phyloP scores from a whole-genome alignment of 2,888 invertebrate genomes.

The Oeneis ivallda region DNA sequence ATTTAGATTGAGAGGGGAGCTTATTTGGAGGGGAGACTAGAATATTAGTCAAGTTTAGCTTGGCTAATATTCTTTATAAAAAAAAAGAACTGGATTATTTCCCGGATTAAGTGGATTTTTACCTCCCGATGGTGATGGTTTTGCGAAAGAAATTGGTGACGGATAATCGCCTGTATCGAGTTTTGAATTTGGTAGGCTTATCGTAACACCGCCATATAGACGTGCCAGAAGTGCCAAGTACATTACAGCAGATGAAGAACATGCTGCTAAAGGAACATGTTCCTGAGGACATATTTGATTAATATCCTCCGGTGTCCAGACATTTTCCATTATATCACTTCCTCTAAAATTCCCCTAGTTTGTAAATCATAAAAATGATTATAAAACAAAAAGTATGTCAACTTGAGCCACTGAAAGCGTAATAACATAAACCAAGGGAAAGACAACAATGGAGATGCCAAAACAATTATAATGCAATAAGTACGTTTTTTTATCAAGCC shows the following conservation, averaged over 20 bases:
- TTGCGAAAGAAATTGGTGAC: not conserved
- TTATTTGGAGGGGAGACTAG: no score
- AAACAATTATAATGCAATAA: not conserved
- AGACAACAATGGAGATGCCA: not conserved
- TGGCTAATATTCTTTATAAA: no score
- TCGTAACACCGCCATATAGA: constrained; percentile 6
- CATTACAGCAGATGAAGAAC: constrained; percentile 5
- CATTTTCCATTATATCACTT: not conserved
- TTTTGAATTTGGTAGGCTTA: constrained; percentile 8
- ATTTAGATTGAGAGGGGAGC: no score
- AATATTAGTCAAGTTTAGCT: no score
- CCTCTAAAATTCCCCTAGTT: not conserved
- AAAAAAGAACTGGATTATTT: not conserved
- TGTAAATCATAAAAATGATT: not conserved
- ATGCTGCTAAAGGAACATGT: constrained; percentile 6
- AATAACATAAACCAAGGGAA: constrained; percentile 3
- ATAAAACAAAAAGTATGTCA: not conserved
- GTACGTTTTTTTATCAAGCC: not conserved
- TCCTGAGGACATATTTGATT: constrained; percentile 11
- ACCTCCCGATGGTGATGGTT: not conserved
- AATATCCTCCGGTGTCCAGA: constrained; percentile 10
- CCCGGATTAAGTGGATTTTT: not conserved
- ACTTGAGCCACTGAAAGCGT: no score
- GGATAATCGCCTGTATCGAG: not conserved
- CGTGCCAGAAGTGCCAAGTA: constrained; percentile 8